Conservation (phyloP, 2,797 vertebrate genomes). For the Helicolenus hilgendorfi region DNA sequence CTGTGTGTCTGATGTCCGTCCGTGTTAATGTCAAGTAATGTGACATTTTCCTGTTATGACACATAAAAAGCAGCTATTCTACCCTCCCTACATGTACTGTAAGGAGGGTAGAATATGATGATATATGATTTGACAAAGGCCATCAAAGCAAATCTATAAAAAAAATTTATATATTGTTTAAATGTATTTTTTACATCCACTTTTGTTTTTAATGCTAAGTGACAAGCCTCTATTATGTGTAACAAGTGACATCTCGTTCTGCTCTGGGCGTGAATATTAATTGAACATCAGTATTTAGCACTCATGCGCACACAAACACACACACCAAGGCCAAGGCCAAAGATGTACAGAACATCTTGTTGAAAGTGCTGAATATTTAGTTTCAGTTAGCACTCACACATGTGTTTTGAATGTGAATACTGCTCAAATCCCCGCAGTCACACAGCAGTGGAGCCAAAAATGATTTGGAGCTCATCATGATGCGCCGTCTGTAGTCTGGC, state of each 20-base stretch:
- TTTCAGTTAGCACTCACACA: background rate
- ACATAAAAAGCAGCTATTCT: background rate
- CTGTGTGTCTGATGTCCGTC: too few species aligned
- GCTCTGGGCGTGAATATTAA: background rate
- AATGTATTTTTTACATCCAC: background rate
- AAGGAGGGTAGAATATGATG: background rate
- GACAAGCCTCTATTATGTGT: background rate
- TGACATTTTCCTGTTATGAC: constrained; percentile 3
- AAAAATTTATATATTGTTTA: background rate
- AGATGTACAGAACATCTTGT: background rate
- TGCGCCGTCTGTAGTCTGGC: background rate
- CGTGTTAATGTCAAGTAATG: background rate
- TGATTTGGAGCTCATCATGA: constrained; percentile 8
- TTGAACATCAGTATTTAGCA: constrained; percentile 4
- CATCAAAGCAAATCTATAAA: too few species aligned
- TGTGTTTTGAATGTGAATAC: constrained; percentile 40
- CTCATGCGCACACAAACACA: background rate
- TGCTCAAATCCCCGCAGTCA: constrained; percentile 7
- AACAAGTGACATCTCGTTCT: background rate
- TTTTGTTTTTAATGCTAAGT: background rate
- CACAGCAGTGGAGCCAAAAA: background rate
- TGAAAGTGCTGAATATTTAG: background rate
- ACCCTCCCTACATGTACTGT: background rate
- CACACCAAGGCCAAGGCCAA: background rate
- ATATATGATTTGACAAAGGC: background rate